Conservation (phyloP, 2,888 invertebrate species). For the Timandra comae region DNA sequence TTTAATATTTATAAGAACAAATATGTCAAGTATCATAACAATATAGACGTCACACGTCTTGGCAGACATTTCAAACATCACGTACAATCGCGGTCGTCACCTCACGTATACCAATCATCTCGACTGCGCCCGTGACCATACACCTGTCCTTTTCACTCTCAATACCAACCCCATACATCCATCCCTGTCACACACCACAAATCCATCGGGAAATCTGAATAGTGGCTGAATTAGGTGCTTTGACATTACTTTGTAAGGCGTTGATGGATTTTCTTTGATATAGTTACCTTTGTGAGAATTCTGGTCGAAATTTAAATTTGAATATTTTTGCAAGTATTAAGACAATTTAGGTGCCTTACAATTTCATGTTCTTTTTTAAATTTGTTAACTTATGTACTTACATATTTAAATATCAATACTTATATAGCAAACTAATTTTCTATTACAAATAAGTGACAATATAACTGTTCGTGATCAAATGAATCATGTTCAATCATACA, state of each 20-base stretch:
- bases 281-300: too few relatives aligned
- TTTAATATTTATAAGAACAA: too few relatives aligned
- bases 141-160: slow-evolving; percentile 36
- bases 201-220: slow-evolving; percentile 72
- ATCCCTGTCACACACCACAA: slow-evolving; percentile 34
- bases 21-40: slow-evolving; percentile 58
- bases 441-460: too few relatives aligned
- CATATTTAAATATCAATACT: too few relatives aligned
- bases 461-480: too few relatives aligned
- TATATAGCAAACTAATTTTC: too few relatives aligned
- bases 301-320: too few relatives aligned
- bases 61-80: slow-evolving; percentile 46
- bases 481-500: too few relatives aligned
- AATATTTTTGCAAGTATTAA: too few relatives aligned
- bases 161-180: slow-evolving; percentile 12
- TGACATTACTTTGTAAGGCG: slow-evolving; percentile 64
- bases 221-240: slow-evolving; percentile 70
- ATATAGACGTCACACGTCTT: slow-evolving; percentile 21
- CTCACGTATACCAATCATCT: slow-evolving; percentile 74
- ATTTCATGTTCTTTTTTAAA: too few relatives aligned
- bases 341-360: too few relatives aligned
- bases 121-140: slow-evolving; percentile 66
- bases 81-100: slow-evolving; percentile 64
- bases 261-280: slow-evolving; percentile 67
- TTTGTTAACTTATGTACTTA: too few relatives aligned